Conservation (phyloP, 2,113 vertebrate species). For the Gallinago media region DNA sequence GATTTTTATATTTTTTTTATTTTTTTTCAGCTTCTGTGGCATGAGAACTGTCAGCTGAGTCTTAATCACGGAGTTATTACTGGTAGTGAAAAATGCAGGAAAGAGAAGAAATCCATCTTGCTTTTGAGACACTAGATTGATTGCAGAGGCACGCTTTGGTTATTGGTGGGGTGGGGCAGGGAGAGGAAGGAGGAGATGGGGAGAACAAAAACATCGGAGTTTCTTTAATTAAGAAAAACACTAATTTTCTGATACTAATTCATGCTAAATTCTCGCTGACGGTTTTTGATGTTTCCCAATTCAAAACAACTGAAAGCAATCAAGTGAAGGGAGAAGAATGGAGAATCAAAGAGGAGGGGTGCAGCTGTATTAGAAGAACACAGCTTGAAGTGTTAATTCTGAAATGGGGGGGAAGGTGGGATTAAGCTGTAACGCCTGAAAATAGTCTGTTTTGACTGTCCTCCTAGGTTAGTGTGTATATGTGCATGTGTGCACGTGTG, state of each 20-base stretch:
- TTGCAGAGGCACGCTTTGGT: slow-evolving; percentile 10
- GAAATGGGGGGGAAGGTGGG: background rate
- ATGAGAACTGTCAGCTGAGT: slow-evolving; percentile 28
- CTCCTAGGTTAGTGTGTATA: background rate
- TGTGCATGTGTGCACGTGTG: background rate
- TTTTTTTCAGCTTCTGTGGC: slow-evolving; percentile 25
- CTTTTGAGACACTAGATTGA: slow-evolving; percentile 8
- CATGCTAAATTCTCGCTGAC: slow-evolving; percentile 1
- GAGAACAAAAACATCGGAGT: background rate
- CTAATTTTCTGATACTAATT: slow-evolving; percentile 48
- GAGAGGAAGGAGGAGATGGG: background rate
- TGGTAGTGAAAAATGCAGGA: slow-evolving; percentile 14
- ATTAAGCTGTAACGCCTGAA: background rate
- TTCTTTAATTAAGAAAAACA: slow-evolving; percentile 42
- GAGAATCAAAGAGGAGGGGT: background rate
- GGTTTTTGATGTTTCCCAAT: slow-evolving; percentile 10
- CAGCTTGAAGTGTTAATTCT: background rate
- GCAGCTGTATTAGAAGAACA: background rate
- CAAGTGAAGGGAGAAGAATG: background rate
- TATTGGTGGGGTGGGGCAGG: background rate
- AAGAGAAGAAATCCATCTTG: slow-evolving; percentile 12
- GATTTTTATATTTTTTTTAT: background rate
- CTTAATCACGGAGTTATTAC: slow-evolving; percentile 59
- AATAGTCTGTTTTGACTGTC: background rate
- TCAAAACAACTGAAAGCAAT: slow-evolving; percentile 39